A percentile compares a stretch with the other conserved stretches of the same genome.
These are phyloP conservation scores for Ascaphus truei DNA, from an alignment of 2,113 vertebrate species.

Conservation along the genomic window DNA sequence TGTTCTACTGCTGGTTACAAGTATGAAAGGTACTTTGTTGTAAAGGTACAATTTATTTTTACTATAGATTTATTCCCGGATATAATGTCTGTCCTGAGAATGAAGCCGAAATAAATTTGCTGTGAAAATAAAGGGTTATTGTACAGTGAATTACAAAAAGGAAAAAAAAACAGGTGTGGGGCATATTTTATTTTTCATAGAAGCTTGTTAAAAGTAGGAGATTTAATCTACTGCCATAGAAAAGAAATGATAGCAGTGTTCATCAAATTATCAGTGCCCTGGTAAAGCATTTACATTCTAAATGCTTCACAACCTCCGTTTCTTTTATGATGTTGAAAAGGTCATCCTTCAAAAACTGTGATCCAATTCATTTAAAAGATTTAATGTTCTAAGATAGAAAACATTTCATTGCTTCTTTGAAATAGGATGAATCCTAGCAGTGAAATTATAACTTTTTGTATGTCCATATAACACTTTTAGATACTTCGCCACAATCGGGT, in stretches of 20 bases:
- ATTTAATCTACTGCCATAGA: slow-evolving; percentile 60
- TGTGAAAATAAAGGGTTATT: slow-evolving; percentile 25
- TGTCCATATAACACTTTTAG: neutral
- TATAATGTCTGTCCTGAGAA: neutral
- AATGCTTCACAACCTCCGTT: slow-evolving; percentile 55
- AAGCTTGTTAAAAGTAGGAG: slow-evolving; percentile 53
- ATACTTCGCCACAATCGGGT: neutral
- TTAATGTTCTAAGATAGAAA: slow-evolving; percentile 59
- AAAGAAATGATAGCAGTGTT: slow-evolving; percentile 56
- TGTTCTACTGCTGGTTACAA: neutral
- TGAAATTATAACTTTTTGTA: slow-evolving; percentile 44
- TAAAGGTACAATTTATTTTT: slow-evolving; percentile 24
- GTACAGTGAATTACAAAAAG: neutral
- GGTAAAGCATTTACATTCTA: slow-evolving; percentile 55
- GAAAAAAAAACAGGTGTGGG: neutral
- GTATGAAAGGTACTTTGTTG: neutral
- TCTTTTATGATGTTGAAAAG: slow-evolving; percentile 66
- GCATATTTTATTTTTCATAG: slow-evolving; percentile 39
- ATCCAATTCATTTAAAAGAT: slow-evolving; percentile 63
- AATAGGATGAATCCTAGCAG: slow-evolving; percentile 50
- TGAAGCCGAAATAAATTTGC: slow-evolving; percentile 11
- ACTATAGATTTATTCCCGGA: slow-evolving; percentile 6
- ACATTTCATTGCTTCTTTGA: slow-evolving; percentile 55
- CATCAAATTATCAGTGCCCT: slow-evolving; percentile 61
- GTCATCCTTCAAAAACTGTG: slow-evolving; percentile 65